Evolutionary conservation across 2,888 invertebrate genomes (phyloP), one percentile per base, ranked within the genome.

Genomic region (Exocentrus adspersus): DNA sequence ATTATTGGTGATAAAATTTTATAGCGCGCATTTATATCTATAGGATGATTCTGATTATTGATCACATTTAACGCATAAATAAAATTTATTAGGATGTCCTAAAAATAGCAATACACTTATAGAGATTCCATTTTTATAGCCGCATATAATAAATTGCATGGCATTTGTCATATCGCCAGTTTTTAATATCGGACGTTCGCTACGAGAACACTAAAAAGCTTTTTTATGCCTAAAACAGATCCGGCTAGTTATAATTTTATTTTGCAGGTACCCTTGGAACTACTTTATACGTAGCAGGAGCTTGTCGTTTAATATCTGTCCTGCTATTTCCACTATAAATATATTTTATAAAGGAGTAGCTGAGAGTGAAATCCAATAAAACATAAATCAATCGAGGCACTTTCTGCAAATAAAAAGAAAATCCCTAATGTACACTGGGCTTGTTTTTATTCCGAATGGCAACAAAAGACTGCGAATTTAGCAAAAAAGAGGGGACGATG

Each of bases 401-500:
- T 68, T 66, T 64, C 59, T 56, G 50, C 62, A 66, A 65, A 66
- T 66, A 64, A 64, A 54, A 66, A 66, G 62, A 64, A 62, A 68
- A 65, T 64, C 64, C 65, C 64, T 60, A 62, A 64, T 66, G 57
- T 64, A 64, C 57, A 50, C 60, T 50, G 62, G n/a, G 59, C 60
- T 64, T 66, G 68, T 68, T 68, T 68, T 66, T 64, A 57, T 64
- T 62, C 62, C 46, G 56, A 53, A 58, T 41, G 41, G 62, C 62
- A 69, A 69, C 69, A 69, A 69, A 69, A 63, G 65, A 65, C 63
- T 65, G 69, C 67, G 69, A 69, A 69, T 62, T 67, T 66, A 61
- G 63, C 69, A 67, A 63, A 67, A n/a, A 67, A 63, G 56, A 12
- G 37, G 60, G 54, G 60, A 45, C 63, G 58, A 64, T 60, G 60